Evolutionary conservation across 1,140 invertebrate genomes (phyloP).

Genomic region (Solenopsis invicta): DNA sequence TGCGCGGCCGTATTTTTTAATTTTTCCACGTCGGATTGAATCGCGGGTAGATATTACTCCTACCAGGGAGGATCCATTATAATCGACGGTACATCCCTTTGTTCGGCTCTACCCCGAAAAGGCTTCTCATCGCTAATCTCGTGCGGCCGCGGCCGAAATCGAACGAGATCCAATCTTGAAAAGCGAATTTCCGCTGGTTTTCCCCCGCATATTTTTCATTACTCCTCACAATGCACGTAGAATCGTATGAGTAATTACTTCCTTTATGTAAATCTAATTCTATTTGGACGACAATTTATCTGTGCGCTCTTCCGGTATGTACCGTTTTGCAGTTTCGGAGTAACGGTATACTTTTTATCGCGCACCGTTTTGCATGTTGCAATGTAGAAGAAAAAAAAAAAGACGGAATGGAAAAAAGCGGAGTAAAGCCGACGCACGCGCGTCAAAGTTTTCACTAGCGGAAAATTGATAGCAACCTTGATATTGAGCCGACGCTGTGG

Average conservation of each 20-base stretch:
- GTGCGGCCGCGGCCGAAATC: neutral
- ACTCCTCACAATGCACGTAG: neutral
- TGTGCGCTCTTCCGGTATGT: neutral
- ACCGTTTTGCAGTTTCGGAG: neutral
- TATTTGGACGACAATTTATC: neutral
- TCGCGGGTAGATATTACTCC: neutral
- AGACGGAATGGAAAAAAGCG: neutral
- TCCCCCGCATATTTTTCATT: conserved; percentile 14
- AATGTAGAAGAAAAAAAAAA: neutral
- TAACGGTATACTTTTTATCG: conserved; percentile 12
- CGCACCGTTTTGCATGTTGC: neutral
- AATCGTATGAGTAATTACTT: conserved; percentile 17
- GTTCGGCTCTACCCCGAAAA: conserved; percentile 9
- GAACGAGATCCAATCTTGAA: neutral
- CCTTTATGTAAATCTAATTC: neutral
- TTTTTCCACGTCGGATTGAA: neutral
- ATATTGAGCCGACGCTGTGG: conserved; percentile 30
- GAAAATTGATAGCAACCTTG: conserved; percentile 43
- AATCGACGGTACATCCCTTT: conserved; percentile 1
- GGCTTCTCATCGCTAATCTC: neutral
- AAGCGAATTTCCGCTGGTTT: neutral
- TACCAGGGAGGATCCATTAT: neutral
- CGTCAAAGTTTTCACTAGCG: conserved; percentile 53
- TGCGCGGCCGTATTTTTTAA: neutral
- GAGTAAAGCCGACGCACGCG: conserved; percentile 32